phyloP scores from a whole-genome alignment of 2,113 vertebrate species.

The Lepus timidus region DNA sequence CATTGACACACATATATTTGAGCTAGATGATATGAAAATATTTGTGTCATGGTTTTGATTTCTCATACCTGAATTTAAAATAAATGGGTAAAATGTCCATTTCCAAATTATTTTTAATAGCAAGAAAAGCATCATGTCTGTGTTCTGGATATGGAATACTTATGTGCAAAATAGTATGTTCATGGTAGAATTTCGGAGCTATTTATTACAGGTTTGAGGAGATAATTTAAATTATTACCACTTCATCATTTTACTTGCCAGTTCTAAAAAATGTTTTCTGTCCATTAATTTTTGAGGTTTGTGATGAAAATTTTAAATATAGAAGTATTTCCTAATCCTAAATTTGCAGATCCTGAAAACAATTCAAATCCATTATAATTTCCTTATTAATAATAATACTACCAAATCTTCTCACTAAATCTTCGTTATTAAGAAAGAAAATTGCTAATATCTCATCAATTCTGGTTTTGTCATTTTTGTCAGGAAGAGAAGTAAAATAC shows the following conservation, averaged over 20 bases:
- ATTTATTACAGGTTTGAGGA: not conserved
- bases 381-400: not conserved
- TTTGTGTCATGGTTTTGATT: not conserved
- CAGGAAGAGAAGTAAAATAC: slow-evolving; percentile 41
- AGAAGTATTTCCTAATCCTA: slow-evolving; percentile 6
- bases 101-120: slow-evolving; percentile 19
- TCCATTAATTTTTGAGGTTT: slow-evolving; percentile 24
- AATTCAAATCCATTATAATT: not conserved
- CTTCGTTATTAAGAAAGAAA: slow-evolving; percentile 1
- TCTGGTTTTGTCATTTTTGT: slow-evolving; percentile 51
- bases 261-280: slow-evolving; percentile 29
- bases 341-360: not conserved
- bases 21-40: not conserved
- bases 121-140: not conserved
- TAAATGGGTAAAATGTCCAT: not conserved
- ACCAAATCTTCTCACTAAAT: too few species aligned
- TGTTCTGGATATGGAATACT: not conserved
- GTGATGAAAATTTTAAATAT: not conserved
- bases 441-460: not conserved
- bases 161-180: not conserved
- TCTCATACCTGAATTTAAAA: slow-evolving; percentile 19
- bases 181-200: not conserved
- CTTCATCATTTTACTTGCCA: not conserved
- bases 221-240: not conserved
- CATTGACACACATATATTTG: rapidly evolving